These are phyloP conservation scores for Enteromius treurensis DNA, from an alignment of 2,797 vertebrate genomes.

Conservation along the genomic window DNA sequence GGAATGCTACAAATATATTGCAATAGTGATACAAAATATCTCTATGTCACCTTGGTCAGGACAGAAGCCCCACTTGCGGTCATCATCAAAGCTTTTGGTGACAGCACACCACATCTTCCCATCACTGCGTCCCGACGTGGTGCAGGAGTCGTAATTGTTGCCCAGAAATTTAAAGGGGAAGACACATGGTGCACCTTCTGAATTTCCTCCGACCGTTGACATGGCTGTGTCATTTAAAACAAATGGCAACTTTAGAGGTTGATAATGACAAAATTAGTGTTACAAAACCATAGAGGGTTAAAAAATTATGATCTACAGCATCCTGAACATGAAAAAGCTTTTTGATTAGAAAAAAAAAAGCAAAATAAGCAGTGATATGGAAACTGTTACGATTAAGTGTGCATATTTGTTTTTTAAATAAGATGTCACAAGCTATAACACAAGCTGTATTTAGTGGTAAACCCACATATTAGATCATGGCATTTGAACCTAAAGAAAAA, in stretches of 20 bases:
- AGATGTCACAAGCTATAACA: slow-evolving; percentile 24
- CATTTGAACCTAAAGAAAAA: slow-evolving; percentile 28
- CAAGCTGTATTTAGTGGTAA: slow-evolving; percentile 37
- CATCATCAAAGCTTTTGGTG: slow-evolving; percentile 90
- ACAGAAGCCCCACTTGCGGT: slow-evolving; percentile 98
- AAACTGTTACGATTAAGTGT: neutral
- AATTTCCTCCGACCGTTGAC: slow-evolving; percentile 94
- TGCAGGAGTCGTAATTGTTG: slow-evolving; percentile 88
- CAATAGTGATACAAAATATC: slow-evolving; percentile 11
- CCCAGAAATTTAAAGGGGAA: slow-evolving; percentile 96
- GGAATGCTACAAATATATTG: neutral
- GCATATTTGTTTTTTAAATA: slow-evolving; percentile 10
- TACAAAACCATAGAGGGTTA: neutral
- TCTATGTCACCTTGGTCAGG: slow-evolving; percentile 89
- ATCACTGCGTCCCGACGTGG: slow-evolving; percentile 87
- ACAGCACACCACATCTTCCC: slow-evolving; percentile 92
- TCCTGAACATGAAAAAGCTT: neutral
- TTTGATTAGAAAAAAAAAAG: too few relatives aligned
- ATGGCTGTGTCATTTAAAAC: slow-evolving; percentile 79
- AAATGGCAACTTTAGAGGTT: neutral
- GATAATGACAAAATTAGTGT: neutral
- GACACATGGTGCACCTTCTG: slow-evolving; percentile 89
- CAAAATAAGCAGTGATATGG: slow-evolving; percentile 3
- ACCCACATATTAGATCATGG: slow-evolving; percentile 15
- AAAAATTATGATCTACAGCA: neutral